Percentiles rank a stretch among this genome's conserved stretches.
Conservation (phyloP, 2,888 invertebrate species). For the Arge pagana region DNA sequence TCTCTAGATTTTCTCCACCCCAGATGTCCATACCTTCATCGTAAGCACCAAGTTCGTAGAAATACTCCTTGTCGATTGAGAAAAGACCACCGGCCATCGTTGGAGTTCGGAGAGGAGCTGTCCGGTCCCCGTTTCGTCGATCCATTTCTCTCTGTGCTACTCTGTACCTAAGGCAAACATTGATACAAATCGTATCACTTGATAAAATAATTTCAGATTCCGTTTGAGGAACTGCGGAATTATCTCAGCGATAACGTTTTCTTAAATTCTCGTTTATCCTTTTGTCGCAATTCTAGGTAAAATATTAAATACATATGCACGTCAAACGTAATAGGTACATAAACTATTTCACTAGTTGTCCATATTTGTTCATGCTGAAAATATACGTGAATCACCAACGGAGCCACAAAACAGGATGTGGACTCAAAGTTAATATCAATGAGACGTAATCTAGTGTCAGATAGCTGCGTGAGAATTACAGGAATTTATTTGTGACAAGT, state of each 20-base stretch:
- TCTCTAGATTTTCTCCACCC: conserved; percentile 96
- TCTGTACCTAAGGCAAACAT: conserved; percentile 78
- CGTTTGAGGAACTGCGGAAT: conserved; percentile 5
- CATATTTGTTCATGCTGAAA: too few relatives aligned
- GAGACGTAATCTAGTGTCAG: too few relatives aligned
- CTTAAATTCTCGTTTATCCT: neutral
- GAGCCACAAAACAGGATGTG: too few relatives aligned
- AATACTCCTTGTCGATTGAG: conserved; percentile 94
- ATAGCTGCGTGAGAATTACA: too few relatives aligned
- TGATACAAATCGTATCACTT: conserved; percentile 5
- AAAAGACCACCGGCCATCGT: conserved; percentile 98
- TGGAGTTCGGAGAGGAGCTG: conserved; percentile 90
- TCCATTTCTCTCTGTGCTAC: conserved; percentile 97
- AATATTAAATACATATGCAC: too few relatives aligned
- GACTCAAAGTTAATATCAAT: too few relatives aligned
- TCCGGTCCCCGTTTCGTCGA: conserved; percentile 89
- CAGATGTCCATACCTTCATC: conserved; percentile 99
- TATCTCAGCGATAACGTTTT: too few relatives aligned
- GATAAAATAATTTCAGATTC: neutral
- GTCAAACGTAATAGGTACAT: too few relatives aligned
- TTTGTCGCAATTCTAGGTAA: too few relatives aligned
- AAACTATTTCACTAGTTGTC: too few relatives aligned
- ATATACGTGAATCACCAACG: too few relatives aligned
- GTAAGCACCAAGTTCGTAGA: conserved; percentile 96
- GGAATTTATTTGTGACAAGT: too few relatives aligned